These are phyloP conservation scores for Andrena cerasifolii DNA, from an alignment of 1,140 invertebrate species.

Conservation along the genomic window DNA sequence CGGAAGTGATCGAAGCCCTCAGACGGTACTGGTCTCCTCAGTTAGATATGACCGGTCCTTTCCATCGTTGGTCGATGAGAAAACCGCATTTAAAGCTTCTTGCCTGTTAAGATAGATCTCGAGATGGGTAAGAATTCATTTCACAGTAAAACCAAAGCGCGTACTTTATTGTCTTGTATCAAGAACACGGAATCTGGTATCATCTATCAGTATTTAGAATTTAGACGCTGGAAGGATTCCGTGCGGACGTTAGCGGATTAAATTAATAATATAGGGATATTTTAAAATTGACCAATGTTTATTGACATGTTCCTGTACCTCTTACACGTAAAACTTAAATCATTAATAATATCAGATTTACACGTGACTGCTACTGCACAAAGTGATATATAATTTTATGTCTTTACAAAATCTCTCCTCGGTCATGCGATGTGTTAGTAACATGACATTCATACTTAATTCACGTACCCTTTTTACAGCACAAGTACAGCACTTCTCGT, in stretches of 20 bases:
- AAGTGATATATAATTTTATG: slow-evolving; percentile 13
- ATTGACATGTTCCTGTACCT: slow-evolving; percentile 60
- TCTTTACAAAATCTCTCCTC: slow-evolving; percentile 53
- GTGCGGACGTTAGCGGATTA: not conserved
- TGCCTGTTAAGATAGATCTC: slow-evolving; percentile 63
- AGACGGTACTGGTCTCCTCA: slow-evolving; percentile 82
- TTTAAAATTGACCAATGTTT: slow-evolving; percentile 66
- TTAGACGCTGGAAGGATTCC: not conserved
- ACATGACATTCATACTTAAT: not conserved
- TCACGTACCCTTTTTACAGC: slow-evolving; percentile 36
- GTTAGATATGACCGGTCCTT: slow-evolving; percentile 78
- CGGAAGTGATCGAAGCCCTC: slow-evolving; percentile 84
- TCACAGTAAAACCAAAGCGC: not conserved
- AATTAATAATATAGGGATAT: slow-evolving; percentile 4
- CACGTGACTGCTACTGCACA: slow-evolving; percentile 14
- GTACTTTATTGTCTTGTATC: not conserved
- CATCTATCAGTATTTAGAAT: slow-evolving; percentile 15
- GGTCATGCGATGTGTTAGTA: slow-evolving; percentile 18
- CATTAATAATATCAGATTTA: slow-evolving; percentile 24
- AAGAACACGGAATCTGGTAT: not conserved
- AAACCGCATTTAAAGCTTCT: slow-evolving; percentile 77
- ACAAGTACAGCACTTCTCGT: slow-evolving; percentile 52
- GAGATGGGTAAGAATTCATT: slow-evolving; percentile 41
- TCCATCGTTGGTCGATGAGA: slow-evolving; percentile 76
- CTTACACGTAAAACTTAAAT: slow-evolving; percentile 45